These are phyloP conservation scores for Seriola aureovittata DNA, from an alignment of 2,113 vertebrate species.

Conservation along the genomic window DNA sequence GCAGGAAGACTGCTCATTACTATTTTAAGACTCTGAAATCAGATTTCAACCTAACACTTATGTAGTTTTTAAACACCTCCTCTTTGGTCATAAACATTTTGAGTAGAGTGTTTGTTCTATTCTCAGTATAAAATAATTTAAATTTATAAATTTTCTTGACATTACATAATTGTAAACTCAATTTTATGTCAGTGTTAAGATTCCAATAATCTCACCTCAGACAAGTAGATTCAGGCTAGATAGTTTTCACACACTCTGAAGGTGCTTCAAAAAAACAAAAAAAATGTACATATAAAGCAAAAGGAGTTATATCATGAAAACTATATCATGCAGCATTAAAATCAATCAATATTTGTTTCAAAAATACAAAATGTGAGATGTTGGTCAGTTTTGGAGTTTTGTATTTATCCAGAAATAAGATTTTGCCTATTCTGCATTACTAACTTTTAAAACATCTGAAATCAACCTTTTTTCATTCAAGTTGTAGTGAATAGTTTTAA, in stretches of 20 bases:
- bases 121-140: constrained; percentile 38
- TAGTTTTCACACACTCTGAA: constrained; percentile 9
- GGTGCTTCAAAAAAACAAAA: constrained; percentile 74
- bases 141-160: constrained; percentile 49
- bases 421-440: background rate
- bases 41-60: constrained; percentile 77
- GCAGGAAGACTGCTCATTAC: constrained; percentile 57
- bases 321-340: too few species aligned
- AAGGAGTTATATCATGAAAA: background rate
- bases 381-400: too few species aligned
- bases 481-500: background rate
- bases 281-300: constrained; percentile 53
- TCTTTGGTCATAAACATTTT: constrained; percentile 73
- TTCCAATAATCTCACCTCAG: constrained; percentile 15
- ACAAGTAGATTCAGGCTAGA: background rate
- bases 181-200: constrained; percentile 22
- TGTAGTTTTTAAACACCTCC: constrained; percentile 80
- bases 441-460: background rate
- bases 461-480: background rate
- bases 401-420: background rate
- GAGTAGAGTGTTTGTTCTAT: constrained; percentile 52
- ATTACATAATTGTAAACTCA: constrained; percentile 54
- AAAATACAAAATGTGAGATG: background rate
- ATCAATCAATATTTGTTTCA: background rate
- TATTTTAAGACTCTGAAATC: constrained; percentile 72